Evolutionary conservation across 2,113 vertebrate species (phyloP), one percentile per base, ranked within the genome.

Genomic region (Callithrix jacchus): DNA sequence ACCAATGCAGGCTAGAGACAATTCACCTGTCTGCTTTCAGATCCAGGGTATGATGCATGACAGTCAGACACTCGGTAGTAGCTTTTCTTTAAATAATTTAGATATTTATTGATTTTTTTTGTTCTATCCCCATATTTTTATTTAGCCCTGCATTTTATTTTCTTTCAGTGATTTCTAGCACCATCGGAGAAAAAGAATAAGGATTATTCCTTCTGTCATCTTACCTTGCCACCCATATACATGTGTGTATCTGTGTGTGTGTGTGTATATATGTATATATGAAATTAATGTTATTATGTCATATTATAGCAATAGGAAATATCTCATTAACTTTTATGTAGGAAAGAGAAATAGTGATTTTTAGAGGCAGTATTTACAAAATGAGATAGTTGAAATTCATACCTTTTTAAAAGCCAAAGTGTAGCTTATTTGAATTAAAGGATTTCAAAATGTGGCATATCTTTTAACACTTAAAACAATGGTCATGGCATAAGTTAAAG

Each of bases 71-170:
- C 98, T 98, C 98, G 74, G 97, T 98, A 99, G 99, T 99, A 99
- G 99, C 99, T 99, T 98, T 98, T 98, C 99, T 99, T 99, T 99
- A 99, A 99, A 99, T 99, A 99, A 99, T 99, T 99, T 99, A 99
- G 98, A 98, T 99, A 97, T 98, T 99, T 99, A 99, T 99, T 99
- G 99, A 99, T 99, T 99, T 97, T 97, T 98, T 97, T 54, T 73
- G 91, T 95, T 94, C 94, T 87, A 93, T 49, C 58, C 86, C 98
- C 98, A 96, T 98, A 98, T 98, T 98, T 99, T 98, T 97, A 83
- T 80, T 97, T 95, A 97, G 91, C 17, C 71, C 81, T 83, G 5
- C 74, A 87, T 91, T 98, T 97, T 98, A 98, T 98, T 98, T 98
- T 98, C 98, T 98, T 98, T 98, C 93, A 85, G 25, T 96, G 97